Conservation (phyloP, 1,140 invertebrate genomes). For the Drosophila sproati region DNA sequence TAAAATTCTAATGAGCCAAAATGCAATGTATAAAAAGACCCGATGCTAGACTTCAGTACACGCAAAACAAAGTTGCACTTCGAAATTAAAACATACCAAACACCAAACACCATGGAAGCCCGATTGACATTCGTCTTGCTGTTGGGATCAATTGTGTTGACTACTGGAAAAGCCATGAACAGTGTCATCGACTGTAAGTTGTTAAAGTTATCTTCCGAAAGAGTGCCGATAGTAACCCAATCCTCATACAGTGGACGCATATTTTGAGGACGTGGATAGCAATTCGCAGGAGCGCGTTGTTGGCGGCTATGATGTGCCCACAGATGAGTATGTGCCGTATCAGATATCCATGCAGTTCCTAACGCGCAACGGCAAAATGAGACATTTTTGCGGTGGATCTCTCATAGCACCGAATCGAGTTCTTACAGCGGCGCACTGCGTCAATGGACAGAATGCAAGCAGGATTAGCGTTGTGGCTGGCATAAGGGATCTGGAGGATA, state of each 20-base stretch:
- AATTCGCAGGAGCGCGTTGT: slow-evolving; percentile 76
- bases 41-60: background rate
- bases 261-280: slow-evolving; percentile 60
- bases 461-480: slow-evolving; percentile 85
- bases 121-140: slow-evolving; percentile 20
- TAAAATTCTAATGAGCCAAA: slow-evolving; percentile 70
- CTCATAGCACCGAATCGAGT: slow-evolving; percentile 85
- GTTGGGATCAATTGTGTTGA: background rate
- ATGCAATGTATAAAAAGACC: slow-evolving; percentile 56
- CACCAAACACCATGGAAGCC: slow-evolving; percentile 17
- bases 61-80: slow-evolving; percentile 20
- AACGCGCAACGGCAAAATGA: slow-evolving; percentile 59
- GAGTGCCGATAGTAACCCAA: background rate
- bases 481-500: slow-evolving; percentile 76
- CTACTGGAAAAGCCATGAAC: slow-evolving; percentile 17
- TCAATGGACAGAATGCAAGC: slow-evolving; percentile 81
- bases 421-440: slow-evolving; percentile 86
- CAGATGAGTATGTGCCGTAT: slow-evolving; percentile 77
- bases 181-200: slow-evolving; percentile 66
- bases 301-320: slow-evolving; percentile 69
- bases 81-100: background rate
- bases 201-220: background rate
- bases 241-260: slow-evolving; percentile 59
- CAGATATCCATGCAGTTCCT: slow-evolving; percentile 80
- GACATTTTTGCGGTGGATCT: slow-evolving; percentile 85